Evolutionary conservation across 1,140 invertebrate genomes (phyloP), one percentile per base, ranked within the genome.

Genomic region (Ceratina japonica): DNA sequence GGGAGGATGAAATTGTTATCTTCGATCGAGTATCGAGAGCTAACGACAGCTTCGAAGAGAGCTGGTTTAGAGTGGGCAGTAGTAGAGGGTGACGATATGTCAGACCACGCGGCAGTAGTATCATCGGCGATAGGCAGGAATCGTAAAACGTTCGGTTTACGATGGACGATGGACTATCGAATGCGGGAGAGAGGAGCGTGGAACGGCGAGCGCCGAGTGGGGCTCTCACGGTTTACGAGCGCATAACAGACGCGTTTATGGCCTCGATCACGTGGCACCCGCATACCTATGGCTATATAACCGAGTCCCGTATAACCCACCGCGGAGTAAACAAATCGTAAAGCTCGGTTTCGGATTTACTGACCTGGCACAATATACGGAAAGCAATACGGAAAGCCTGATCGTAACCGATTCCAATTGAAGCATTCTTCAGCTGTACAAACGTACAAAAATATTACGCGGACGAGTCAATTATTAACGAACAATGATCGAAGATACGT

Each of bases 311-410:
- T 44, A 90, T 92, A 91, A 91, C 91, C 91, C 90, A 92, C 86
- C 90, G 87, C 81, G 85, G 88, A 88, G 90, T 92, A 93, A 93
- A 93, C 91, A 93, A 93, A 93, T 92, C 91, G 92, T 93, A 93
- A 93, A 93, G 88, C 89, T 91, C 88, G 75, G 86, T 87, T 90
- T 91, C 88, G 90, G 87, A 92, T 90, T 92, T 91, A 92, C 92
- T 92, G 91, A 93, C 92, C 91, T 90, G 87, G 89, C 89, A 81
- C 90, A 92, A 91, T 88, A 87, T 74, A 86, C 84, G 81, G 85
- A 86, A 86, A 86, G 84, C 84, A 83, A 86, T 86, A 86, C 84
- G 81, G 84, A 86, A 80, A 86, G 80, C 75, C 77, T 77, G 49
- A 65, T 83, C 84, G 81, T 86, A 86, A 86, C 85, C 84, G 65